Evolutionary conservation across 2,888 invertebrate genomes (phyloP).

Genomic region (Automeris io): DNA sequence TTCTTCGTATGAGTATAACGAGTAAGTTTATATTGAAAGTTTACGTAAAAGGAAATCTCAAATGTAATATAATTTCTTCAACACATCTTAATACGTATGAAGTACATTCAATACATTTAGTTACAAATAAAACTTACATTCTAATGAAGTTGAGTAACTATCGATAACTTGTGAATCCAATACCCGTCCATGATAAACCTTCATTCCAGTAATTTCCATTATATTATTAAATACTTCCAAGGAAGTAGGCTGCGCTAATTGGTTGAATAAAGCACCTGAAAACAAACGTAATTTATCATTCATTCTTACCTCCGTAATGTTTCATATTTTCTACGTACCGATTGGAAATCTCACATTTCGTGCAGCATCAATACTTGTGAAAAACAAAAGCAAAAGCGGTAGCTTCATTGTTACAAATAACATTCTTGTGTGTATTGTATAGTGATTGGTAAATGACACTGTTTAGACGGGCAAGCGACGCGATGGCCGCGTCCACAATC

Average conservation of each 20-base stretch:
- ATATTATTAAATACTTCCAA: slow-evolving; percentile 41
- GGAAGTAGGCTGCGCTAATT: slow-evolving; percentile 35
- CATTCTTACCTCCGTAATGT: background rate
- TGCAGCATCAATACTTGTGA: slow-evolving; percentile 19
- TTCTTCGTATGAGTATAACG: too few species aligned
- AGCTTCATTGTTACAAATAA: slow-evolving; percentile 23
- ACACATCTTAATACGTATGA: too few species aligned
- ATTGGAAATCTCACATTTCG: slow-evolving; percentile 42
- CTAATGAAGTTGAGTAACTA: slow-evolving; percentile 55
- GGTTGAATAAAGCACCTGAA: slow-evolving; percentile 71
- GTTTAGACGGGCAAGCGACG: slow-evolving; percentile 39
- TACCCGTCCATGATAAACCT: slow-evolving; percentile 40
- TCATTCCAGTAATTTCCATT: slow-evolving; percentile 30
- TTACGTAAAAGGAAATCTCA: too few species aligned
- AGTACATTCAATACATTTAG: too few species aligned
- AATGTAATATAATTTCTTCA: too few species aligned
- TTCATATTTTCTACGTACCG: slow-evolving; percentile 32
- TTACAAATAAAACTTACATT: slow-evolving; percentile 41
- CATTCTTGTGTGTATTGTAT: slow-evolving; percentile 22
- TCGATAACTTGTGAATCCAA: slow-evolving; percentile 43
- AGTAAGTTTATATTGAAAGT: too few species aligned
- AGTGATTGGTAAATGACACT: slow-evolving; percentile 21
- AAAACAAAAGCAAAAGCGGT: slow-evolving; percentile 25
- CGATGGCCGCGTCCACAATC: slow-evolving; percentile 39
- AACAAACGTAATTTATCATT: slow-evolving; percentile 18